Base-by-base conservation (phyloP, 2,888 invertebrate genomes). In the Caenorhabditis japonica region DNA sequence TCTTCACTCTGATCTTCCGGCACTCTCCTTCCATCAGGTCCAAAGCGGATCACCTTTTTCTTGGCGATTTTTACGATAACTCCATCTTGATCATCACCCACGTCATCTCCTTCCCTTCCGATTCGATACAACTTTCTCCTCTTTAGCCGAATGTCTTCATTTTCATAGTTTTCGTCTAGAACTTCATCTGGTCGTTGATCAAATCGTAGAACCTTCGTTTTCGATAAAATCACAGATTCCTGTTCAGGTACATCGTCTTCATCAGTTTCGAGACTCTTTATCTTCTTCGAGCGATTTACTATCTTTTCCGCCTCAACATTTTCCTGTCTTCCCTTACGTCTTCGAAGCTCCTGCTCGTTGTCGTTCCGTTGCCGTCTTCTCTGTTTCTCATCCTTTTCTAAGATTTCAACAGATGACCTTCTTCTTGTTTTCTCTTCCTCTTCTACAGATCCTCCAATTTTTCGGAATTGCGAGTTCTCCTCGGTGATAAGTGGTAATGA, bases 361-460 rank as follows among this genome's bases (percentile, higher is more conserved):
- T 56, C 44, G 8, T 17, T 17, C 19, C 8, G 43, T n/a, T 41
- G 25, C 33, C 33, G 41, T 34, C 52, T 52, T 17, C 33, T 53
- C 34, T 36, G 38, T 15, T n/a, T 3, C 38, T 36, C 58, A 34
- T 30, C 46, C 17, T 51, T 53, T 41, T 68, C 59, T 15, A 10
- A 39, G 19, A 49, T 36, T 25, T 49, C 56, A 30, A 7, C 5
- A 10, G 7, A 10, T 7, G 30, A 25, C 19, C 51, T 41, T 25
- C 34, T 56, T 23, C 34, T 43, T 17, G 17, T 68, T 38, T 66
- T 36, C 23, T 30, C 53, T 17, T 53, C 59, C 33, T 70, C 55
- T 43, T 60, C 61, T 3, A 55, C 61, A 10, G 47, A 53, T 53
- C 33, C 53, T 41, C 53, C 49, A 30, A 60, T 53, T 43, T 25